phyloP scores from a whole-genome alignment of 2,113 vertebrate genomes.

The Sterna hirundo region DNA sequence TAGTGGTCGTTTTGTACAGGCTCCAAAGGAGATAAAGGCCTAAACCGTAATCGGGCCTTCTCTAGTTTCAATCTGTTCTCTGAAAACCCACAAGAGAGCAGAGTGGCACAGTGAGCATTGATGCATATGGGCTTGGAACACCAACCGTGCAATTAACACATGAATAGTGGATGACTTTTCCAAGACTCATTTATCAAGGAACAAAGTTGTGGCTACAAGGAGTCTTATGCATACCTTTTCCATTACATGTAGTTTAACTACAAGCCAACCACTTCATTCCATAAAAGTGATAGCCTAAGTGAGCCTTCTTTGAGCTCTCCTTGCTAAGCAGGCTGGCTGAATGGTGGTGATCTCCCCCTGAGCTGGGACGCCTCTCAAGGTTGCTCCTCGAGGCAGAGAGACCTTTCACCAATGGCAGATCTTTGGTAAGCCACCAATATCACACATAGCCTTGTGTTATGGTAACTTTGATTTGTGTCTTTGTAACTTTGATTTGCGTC shows the following conservation, averaged over 20 bases:
- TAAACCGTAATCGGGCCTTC: neutral
- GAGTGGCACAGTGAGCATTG: neutral
- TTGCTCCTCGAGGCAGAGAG: neutral
- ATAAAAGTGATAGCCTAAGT: neutral
- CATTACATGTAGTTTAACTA: neutral
- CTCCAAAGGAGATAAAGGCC: neutral
- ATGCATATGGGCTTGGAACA: neutral
- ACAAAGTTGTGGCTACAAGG: neutral
- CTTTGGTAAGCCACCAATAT: neutral
- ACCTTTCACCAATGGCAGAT: neutral
- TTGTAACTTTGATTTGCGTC: neutral
- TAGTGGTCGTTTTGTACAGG: neutral
- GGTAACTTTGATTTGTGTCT: neutral
- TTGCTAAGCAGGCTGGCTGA: neutral
- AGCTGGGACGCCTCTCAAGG: neutral
- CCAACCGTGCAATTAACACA: accelerated
- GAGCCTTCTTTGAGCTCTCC: neutral
- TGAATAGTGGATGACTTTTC: neutral
- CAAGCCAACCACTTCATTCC: neutral
- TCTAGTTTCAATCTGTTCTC: neutral
- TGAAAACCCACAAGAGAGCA: neutral
- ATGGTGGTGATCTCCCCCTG: neutral
- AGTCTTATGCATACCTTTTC: neutral
- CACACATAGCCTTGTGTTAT: neutral
- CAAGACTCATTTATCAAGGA: neutral